These are phyloP conservation scores for Episyrphus balteatus DNA, from an alignment of 1,140 invertebrate genomes.

Conservation along the genomic window DNA sequence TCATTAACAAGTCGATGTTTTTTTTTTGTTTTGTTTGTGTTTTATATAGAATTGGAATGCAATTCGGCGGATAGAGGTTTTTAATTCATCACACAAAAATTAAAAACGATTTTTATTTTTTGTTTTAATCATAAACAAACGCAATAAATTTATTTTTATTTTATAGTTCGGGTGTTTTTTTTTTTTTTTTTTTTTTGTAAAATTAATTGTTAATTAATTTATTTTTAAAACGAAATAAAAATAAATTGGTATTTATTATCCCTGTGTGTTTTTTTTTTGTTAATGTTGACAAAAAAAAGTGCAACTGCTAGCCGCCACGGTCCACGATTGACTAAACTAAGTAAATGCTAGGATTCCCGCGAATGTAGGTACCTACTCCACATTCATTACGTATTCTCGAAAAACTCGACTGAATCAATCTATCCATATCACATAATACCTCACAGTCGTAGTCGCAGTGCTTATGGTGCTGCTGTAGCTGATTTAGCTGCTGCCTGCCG, in stretches of 20 bases:
- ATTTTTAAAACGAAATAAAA: constrained; percentile 1
- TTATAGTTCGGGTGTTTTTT: background rate
- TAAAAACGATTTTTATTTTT: background rate
- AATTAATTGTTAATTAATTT: constrained; percentile 3
- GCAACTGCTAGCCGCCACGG: constrained; percentile 35
- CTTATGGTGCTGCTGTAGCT: too few relatives aligned
- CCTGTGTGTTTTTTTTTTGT: constrained; percentile 5
- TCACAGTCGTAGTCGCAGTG: too few relatives aligned
- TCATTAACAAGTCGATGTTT: background rate
- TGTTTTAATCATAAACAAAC: too few relatives aligned
- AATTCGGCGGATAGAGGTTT: background rate
- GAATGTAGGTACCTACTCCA: constrained; percentile 4
- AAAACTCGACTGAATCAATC: too few relatives aligned
- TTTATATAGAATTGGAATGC: constrained; percentile 3
- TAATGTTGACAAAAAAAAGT: constrained; percentile 30
- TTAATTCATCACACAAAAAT: background rate
- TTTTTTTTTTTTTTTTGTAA: background rate
- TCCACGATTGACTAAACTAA: constrained; percentile 38
- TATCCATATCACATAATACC: too few relatives aligned
- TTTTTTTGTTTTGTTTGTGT: constrained; percentile 10
- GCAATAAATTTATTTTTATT: constrained; percentile 1
- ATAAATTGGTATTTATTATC: constrained; percentile 1
- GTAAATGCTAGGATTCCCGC: constrained; percentile 33
- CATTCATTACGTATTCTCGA: too few relatives aligned
- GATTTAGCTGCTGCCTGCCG: too few relatives aligned